phyloP scores from a whole-genome alignment of 2,888 invertebrate species.

The Lasioglossum pauxillum region DNA sequence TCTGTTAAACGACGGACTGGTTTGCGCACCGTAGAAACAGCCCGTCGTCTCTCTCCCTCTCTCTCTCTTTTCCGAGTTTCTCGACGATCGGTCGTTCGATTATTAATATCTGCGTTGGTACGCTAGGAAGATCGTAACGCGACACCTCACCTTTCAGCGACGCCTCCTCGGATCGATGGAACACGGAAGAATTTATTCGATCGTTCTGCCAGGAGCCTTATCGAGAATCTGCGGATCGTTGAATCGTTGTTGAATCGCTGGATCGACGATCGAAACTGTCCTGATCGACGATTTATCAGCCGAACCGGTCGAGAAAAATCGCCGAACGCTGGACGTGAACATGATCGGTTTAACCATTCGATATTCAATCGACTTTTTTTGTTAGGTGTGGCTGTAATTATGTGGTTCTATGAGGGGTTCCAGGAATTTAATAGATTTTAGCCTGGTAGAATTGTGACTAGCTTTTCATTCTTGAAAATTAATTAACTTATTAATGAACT shows the following conservation, averaged over 20 bases:
- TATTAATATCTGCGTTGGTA: conserved; percentile 56
- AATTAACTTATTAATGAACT: too few relatives aligned
- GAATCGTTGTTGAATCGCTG: not conserved
- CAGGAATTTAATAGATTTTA: not conserved
- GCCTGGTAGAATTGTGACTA: too few relatives aligned
- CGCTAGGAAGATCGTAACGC: conserved; percentile 64
- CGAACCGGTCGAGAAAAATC: not conserved
- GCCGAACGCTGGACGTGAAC: not conserved
- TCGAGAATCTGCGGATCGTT: conserved; percentile 18
- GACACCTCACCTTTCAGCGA: conserved; percentile 66
- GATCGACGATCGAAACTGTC: not conserved
- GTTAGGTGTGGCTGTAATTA: not conserved
- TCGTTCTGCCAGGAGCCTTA: conserved; percentile 16
- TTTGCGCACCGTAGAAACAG: conserved; percentile 30
- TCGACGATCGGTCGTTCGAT: conserved; percentile 46
- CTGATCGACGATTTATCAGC: not conserved
- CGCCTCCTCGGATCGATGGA: conserved; percentile 48
- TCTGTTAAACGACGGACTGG: conserved; percentile 44
- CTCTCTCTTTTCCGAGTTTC: not conserved
- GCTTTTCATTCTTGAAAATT: too few relatives aligned
- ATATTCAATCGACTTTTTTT: not conserved
- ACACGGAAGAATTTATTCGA: conserved; percentile 25
- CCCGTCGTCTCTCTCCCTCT: not conserved
- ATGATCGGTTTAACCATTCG: not conserved
- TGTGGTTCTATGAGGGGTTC: not conserved